These are phyloP conservation scores for Lydus trimaculatus DNA, from an alignment of 2,888 invertebrate genomes.

Conservation along the genomic window DNA sequence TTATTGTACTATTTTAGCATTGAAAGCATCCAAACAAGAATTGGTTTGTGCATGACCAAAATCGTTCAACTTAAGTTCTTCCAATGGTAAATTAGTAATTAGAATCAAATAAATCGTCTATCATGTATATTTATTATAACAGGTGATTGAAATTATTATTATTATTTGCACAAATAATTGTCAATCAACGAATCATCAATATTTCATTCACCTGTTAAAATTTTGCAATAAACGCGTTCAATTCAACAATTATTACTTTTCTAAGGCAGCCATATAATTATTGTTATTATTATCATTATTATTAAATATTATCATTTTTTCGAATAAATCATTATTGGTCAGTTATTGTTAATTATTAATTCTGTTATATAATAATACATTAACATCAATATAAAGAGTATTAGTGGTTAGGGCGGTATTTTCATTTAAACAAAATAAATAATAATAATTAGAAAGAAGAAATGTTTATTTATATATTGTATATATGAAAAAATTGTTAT, in stretches of 20 bases:
- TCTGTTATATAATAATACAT: background rate
- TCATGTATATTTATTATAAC: background rate
- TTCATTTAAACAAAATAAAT: background rate
- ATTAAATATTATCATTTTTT: background rate
- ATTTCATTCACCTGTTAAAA: background rate
- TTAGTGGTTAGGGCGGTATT: background rate
- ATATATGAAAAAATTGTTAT: background rate
- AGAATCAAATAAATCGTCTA: slow-evolving; percentile 18
- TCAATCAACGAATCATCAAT: background rate
- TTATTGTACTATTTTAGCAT: slow-evolving; percentile 55
- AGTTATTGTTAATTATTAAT: slow-evolving; percentile 1
- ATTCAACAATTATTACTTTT: background rate
- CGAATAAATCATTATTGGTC: background rate
- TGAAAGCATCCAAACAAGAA: slow-evolving; percentile 65
- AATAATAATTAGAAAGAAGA: background rate
- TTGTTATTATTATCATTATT: background rate
- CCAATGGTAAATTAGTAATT: slow-evolving; percentile 23
- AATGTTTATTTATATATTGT: slow-evolving; percentile 6
- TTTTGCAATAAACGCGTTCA: slow-evolving; percentile 4
- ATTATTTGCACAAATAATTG: background rate
- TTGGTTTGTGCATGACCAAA: slow-evolving; percentile 63
- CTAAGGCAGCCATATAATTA: background rate
- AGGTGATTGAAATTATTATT: background rate
- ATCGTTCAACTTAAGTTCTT: slow-evolving; percentile 30
- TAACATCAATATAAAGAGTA: background rate